Conservation (phyloP, 2,888 invertebrate genomes). For the Drosophila parthenogenetica region DNA sequence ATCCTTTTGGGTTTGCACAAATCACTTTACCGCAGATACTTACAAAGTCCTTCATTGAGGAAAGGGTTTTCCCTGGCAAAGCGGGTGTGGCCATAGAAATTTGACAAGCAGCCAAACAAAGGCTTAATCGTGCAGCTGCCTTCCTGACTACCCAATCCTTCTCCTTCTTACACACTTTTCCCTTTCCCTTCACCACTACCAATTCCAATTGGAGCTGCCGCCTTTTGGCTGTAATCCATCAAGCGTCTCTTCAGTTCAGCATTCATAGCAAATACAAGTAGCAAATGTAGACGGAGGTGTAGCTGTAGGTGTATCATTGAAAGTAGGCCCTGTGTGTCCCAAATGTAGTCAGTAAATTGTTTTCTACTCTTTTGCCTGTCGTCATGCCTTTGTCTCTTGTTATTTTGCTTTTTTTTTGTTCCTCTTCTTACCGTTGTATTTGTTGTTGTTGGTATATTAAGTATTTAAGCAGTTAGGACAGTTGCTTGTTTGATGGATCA, state of each 20-base stretch:
- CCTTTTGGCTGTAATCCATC: conserved; percentile 79
- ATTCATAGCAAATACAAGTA: conserved; percentile 48
- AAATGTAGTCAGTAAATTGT: conserved; percentile 70
- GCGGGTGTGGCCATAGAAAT: conserved; percentile 71
- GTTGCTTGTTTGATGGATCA: conserved; percentile 49
- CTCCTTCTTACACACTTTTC: background rate
- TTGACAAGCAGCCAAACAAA: conserved; percentile 78
- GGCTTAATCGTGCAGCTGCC: conserved; percentile 75
- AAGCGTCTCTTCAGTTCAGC: conserved; percentile 56
- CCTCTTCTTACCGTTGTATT: conserved; percentile 20
- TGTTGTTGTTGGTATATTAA: conserved; percentile 57
- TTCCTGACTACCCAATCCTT: background rate
- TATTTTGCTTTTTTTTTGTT: conserved; percentile 20
- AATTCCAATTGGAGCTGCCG: conserved; percentile 54
- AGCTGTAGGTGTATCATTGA: background rate
- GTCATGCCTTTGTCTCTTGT: conserved; percentile 49
- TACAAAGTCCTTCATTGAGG: conserved; percentile 39
- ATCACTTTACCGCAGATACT: conserved; percentile 70
- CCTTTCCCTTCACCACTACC: conserved; percentile 12
- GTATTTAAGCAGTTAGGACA: conserved; percentile 74
- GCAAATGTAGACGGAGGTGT: conserved; percentile 5
- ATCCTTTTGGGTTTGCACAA: conserved; percentile 67
- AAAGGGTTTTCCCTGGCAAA: conserved; percentile 10
- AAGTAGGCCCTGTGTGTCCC: conserved; percentile 28
- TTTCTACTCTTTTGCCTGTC: conserved; percentile 59